Base-by-base conservation (phyloP, 2,888 invertebrate species). In the Tuberolachnus salignus region DNA sequence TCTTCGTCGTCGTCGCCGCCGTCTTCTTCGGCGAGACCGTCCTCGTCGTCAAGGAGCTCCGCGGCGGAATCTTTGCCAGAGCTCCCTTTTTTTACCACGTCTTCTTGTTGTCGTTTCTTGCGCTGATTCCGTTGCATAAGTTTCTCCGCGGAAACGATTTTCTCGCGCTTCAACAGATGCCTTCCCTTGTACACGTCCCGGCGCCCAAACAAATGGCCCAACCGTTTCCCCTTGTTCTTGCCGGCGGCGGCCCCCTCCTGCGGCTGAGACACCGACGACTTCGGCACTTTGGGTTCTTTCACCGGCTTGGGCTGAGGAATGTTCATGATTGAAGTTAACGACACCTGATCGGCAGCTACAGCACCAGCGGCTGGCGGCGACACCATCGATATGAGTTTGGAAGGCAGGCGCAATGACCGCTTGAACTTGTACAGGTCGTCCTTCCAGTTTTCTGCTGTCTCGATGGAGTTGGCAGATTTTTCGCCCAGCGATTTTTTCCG, bases 371-470 rank as follows among this genome's bases (percentile, higher is more conserved):
- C 19, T 42, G 91, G 91, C 1, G 92, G 91, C 82, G 92, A 89
- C 49, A 92, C 91, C 80, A 94, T 92, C 55, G 92, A 92, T 82
- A 94, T 94, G 71, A 94, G 87, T 83, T 92, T 90, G 51, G 91
- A 88, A 1, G 94, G 94, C 89, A 94, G 92, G 83, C 94, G 89
- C 21, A 94, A 86, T 0, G 94, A 92, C 83, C 92, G 89, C 85
- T 94, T 94, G 84, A 92, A 94, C 83, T 90, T 91, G 84, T 92
- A 93, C 21, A 94, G 89, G 84, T 94, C 94, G 84, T 93, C 92
- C 86, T 93, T 92, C 93, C 93, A 93, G 0, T 92, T 92, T 0
- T 71, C 51, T n/a, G 51, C n/a, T 0, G 73, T 63, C 10, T 46
- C 9, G 9, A 3, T 42, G 0, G 21, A 10, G 51, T 2, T n/a